Evolutionary conservation across 2,797 vertebrate genomes (phyloP).

Genomic region (Dendrocincla tyrannina): DNA sequence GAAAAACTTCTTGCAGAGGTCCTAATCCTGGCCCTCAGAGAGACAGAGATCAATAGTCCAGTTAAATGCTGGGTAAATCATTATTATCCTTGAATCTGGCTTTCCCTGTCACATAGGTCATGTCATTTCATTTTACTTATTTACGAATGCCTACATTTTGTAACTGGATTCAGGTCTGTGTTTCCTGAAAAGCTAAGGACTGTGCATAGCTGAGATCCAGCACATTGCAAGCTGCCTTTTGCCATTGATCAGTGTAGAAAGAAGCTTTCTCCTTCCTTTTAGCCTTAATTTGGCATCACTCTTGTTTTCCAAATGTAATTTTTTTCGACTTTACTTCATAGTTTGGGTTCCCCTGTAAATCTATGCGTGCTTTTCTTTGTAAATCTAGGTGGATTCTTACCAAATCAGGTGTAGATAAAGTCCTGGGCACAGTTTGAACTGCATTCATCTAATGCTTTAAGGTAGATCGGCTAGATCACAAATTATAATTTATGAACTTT

Average conservation of each 20-base stretch:
- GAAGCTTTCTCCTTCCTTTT: background rate
- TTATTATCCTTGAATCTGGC: background rate
- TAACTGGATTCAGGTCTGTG: background rate
- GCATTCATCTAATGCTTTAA: background rate
- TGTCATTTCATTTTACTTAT: background rate
- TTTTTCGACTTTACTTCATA: background rate
- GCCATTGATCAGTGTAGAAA: background rate
- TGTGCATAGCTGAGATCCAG: background rate
- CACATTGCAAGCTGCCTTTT: rapidly evolving
- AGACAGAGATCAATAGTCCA: background rate
- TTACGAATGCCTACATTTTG: background rate
- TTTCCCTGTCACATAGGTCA: background rate
- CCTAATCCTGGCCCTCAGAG: background rate
- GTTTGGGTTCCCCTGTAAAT: background rate
- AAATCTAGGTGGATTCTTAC: background rate
- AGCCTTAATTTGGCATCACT: background rate
- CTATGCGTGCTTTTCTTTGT: background rate
- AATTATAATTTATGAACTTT: background rate
- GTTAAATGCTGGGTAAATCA: background rate
- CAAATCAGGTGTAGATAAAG: background rate
- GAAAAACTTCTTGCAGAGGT: background rate
- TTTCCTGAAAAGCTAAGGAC: background rate
- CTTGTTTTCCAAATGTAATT: background rate
- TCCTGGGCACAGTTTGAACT: background rate
- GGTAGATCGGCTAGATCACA: background rate